Evolutionary conservation across 2,113 vertebrate genomes (phyloP), one percentile per base, ranked within the genome.

Genomic region (Cygnus buccinator): DNA sequence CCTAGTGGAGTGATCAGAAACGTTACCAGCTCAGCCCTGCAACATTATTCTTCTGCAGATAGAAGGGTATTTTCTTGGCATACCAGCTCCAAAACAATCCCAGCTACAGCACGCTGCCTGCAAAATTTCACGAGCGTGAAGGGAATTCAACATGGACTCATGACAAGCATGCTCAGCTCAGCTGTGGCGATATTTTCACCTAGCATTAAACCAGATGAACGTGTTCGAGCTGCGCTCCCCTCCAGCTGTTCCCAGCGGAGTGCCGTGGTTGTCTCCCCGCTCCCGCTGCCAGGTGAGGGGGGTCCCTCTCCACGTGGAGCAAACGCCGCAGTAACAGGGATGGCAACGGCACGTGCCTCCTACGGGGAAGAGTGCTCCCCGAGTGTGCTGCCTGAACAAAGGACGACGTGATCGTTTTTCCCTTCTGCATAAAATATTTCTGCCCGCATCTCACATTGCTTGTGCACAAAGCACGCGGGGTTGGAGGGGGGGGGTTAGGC

Each of bases 181-280:
- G 16, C 48, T 1, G 2, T 10, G 37, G 31, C 9, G 5, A 13
- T 31, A n/a, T 68, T 65, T 93, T 82, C 46, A 25, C 35, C 62
- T 55, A 18, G 29, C 48, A 28, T 59, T n/a, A 50, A 80, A 57
- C 35, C 0, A 0, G 57, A 12, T 71, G 1, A 0, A 4, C 48
- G 28, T 46, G 28, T 41, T 50, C 14, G 43, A 78, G 61, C 82
- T 83, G 59, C 10, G 4, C 82, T 54, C 75, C 28, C 1, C 55
- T 73, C 31, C n/a, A 1, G 3, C 44, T 44, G 0, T 14, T 54
- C 61, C 50, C 54, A 10, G 23, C 11, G 48, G 55, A 78, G 48
- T 1, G 11, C 75, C 25, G 54, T 8, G 13, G 35, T 61, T 26
- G 15, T 1, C 3, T 58, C 46, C 59, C 52, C 1, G 2, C 37